Evolutionary conservation across 2,888 invertebrate species (phyloP).

Genomic region (Oxyscelio sp.): DNA sequence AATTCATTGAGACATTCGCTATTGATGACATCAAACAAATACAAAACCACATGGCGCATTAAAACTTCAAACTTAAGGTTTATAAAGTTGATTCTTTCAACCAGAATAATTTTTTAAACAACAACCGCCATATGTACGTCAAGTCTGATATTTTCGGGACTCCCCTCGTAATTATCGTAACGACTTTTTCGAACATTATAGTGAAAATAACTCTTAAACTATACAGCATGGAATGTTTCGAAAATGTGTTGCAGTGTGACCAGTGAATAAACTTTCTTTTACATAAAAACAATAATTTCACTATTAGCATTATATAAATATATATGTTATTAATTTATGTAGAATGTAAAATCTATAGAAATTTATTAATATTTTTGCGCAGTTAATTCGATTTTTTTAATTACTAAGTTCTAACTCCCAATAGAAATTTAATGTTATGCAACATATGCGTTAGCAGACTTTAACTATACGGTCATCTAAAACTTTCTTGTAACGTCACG

Average conservation of each 20-base stretch:
- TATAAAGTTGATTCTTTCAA: too few relatives aligned
- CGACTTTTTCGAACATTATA: conserved; percentile 28
- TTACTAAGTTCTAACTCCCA: conserved; percentile 43
- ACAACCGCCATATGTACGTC: too few relatives aligned
- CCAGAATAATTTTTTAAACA: too few relatives aligned
- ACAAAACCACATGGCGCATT: too few relatives aligned
- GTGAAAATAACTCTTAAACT: conserved; percentile 1
- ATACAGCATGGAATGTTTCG: neutral
- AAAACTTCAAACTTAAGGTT: too few relatives aligned
- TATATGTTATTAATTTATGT: neutral
- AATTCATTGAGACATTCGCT: too few relatives aligned
- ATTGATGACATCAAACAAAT: too few relatives aligned
- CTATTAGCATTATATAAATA: conserved; percentile 6
- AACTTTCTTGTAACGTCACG: conserved; percentile 43
- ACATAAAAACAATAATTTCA: too few relatives aligned
- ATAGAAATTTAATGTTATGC: conserved; percentile 54
- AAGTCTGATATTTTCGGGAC: too few relatives aligned
- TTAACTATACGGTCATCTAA: conserved; percentile 55
- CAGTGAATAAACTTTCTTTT: neutral
- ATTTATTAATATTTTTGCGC: conserved; percentile 22
- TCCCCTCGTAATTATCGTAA: conserved; percentile 57
- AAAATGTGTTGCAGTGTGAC: conserved; percentile 10
- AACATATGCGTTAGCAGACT: conserved; percentile 44
- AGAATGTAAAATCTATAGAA: neutral
- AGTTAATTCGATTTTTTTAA: conserved; percentile 41